These are phyloP conservation scores for Acleris emargana DNA, from an alignment of 2,888 invertebrate species.

Conservation along the genomic window DNA sequence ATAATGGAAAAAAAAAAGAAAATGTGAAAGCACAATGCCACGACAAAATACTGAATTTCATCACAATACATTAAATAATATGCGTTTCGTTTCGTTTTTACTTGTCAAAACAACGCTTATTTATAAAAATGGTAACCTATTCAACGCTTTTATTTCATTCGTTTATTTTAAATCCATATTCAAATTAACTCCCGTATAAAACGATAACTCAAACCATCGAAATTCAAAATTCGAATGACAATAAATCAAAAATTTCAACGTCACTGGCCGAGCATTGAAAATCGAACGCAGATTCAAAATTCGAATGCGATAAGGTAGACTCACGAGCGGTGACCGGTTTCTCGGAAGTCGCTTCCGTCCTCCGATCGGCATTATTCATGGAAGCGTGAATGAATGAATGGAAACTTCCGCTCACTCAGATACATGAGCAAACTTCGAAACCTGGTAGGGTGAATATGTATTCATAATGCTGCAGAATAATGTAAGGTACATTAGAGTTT, in stretches of 20 bases:
- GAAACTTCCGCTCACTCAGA: slow-evolving; percentile 39
- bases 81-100: too few relatives aligned
- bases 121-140: too few relatives aligned
- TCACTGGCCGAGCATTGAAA: slow-evolving; percentile 12
- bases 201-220: too few relatives aligned
- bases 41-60: too few relatives aligned
- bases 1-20: too few relatives aligned
- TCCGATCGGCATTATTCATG: slow-evolving; percentile 40
- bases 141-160: too few relatives aligned
- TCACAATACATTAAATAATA: too few relatives aligned
- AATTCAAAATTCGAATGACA: too few relatives aligned
- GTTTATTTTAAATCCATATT: too few relatives aligned
- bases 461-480: slow-evolving; percentile 12
- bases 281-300: slow-evolving; percentile 22
- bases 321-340: slow-evolving; percentile 37
- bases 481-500: slow-evolving; percentile 2
- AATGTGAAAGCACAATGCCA: too few relatives aligned
- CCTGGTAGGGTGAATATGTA: slow-evolving; percentile 23
- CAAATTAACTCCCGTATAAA: too few relatives aligned
- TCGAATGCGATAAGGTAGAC: slow-evolving; percentile 32
- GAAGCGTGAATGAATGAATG: slow-evolving; percentile 37
- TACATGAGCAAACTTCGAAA: slow-evolving; percentile 36
- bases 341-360: slow-evolving; percentile 39
- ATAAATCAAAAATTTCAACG: not conserved
- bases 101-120: too few relatives aligned